Base-by-base conservation (phyloP, 2,888 invertebrate genomes). In the Neelides folsomi region DNA sequence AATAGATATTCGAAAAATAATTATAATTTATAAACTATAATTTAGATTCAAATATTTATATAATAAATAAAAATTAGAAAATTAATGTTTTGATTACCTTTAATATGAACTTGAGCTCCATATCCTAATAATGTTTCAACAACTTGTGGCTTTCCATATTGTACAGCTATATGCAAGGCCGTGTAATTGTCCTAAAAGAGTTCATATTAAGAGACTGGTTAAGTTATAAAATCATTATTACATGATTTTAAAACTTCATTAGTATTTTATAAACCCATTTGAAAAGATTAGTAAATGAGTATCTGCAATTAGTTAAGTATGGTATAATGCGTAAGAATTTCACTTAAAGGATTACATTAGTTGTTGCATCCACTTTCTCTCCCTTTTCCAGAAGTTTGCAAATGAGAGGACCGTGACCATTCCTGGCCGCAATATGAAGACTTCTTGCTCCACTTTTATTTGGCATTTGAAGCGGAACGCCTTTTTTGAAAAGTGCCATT, bases 381-480 rank as follows among this genome's bases (percentile, higher is more conserved):
- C 97, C 97, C 70, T 93, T 89, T 68, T 88, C 86, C 52, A 98
- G 75, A 39, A 97, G 74, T 0, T 94, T 90, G 70, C 89, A 92
- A 68, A 97, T 93, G 66, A 97, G 94, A 34, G 93, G 89, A 4
- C 92, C 89, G 67, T 97, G 95, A 0, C 97, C 97, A 67, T 93
- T 80, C 70, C 89, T 84, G 1, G 94, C 97, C 0, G 95, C 95
- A 65, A 97, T 45, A 12, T 51, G 51, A 68, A 97, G 95, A 68
- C 94, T 94, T 53, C 95, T 78, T 0, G 95, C 95, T 18, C 97
- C 97, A 65, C 81, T 10, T 44, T 97, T 98, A 71, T 98, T 98
- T 56, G 97, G 97, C 95, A 98, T 98, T 69, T 94, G 92, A 16
- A 98, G 77, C 63, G 95, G 97, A 35, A 98, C 95, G 9, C 97